Conservation (phyloP, 2,888 invertebrate genomes). For the Drosophila cognata region DNA sequence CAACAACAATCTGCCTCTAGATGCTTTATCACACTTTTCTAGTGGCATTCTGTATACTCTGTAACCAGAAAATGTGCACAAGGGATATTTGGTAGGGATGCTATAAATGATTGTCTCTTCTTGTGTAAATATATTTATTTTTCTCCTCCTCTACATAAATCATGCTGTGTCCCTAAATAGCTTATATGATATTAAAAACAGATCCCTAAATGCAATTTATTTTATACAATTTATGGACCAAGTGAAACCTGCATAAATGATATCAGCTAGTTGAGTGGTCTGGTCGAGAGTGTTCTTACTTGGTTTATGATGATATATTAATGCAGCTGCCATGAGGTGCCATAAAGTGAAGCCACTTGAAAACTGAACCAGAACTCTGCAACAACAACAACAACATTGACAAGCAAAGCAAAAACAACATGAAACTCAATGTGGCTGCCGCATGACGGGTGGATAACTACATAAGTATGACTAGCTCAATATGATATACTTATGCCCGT, state of each 20-base stretch:
- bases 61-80: neutral
- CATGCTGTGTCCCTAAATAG: neutral
- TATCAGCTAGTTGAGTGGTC: neutral
- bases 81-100: neutral
- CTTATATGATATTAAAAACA: neutral
- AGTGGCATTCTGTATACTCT: constrained; percentile 43
- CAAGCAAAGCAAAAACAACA: constrained; percentile 19
- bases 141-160: neutral
- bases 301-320: constrained; percentile 67
- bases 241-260: neutral
- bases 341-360: constrained; percentile 71
- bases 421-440: constrained; percentile 8
- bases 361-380: constrained; percentile 24
- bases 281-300: neutral
- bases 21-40: constrained; percentile 45
- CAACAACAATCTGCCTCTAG: constrained; percentile 14
- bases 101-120: neutral
- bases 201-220: neutral
- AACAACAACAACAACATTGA: constrained; percentile 23
- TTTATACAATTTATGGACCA: neutral
- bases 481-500: constrained; percentile 11
- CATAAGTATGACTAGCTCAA: constrained; percentile 37
- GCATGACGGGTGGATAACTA: constrained; percentile 31
- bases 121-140: neutral
- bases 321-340: constrained; percentile 59